Conservation (phyloP, 2,113 vertebrate genomes). For the Varanus salvator region DNA sequence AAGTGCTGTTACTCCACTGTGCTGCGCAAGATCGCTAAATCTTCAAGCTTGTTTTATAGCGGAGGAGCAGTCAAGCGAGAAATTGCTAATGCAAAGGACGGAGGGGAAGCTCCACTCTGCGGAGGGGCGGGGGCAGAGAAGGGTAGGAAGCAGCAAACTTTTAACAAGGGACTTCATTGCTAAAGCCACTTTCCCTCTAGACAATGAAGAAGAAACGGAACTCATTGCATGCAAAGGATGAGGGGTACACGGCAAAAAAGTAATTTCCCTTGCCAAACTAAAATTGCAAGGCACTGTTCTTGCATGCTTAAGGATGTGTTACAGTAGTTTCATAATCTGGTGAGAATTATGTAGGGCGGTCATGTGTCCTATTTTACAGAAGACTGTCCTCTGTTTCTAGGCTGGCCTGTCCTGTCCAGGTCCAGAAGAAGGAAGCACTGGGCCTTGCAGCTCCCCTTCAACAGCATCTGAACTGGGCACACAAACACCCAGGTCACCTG, state of each 20-base stretch:
- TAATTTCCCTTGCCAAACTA: conserved; percentile 6
- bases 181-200: conserved; percentile 32
- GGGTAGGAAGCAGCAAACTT: conserved; percentile 22
- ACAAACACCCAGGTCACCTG: too few relatives aligned
- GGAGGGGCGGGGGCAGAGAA: conserved; percentile 38
- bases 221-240: not conserved
- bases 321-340: not conserved
- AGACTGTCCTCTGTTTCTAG: not conserved
- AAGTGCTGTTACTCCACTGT: conserved; percentile 68
- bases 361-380: too few relatives aligned
- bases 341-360: not conserved
- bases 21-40: conserved; percentile 65
- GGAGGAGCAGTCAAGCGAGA: conserved; percentile 75
- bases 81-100: conserved; percentile 75
- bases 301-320: conserved; percentile 35
- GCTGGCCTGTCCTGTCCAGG: too few relatives aligned
- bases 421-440: too few relatives aligned
- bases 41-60: conserved; percentile 73
- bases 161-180: conserved; percentile 34
- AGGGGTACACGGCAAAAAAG: conserved; percentile 27
- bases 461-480: too few relatives aligned
- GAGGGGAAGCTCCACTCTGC: conserved; percentile 62
- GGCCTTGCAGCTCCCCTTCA: too few relatives aligned
- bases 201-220: conserved; percentile 42
- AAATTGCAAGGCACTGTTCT: conserved; percentile 1